Percentiles rank a stretch among this genome's conserved stretches.
Conservation (phyloP, 2,888 invertebrate species). For the Rhyacophila evoluta region DNA sequence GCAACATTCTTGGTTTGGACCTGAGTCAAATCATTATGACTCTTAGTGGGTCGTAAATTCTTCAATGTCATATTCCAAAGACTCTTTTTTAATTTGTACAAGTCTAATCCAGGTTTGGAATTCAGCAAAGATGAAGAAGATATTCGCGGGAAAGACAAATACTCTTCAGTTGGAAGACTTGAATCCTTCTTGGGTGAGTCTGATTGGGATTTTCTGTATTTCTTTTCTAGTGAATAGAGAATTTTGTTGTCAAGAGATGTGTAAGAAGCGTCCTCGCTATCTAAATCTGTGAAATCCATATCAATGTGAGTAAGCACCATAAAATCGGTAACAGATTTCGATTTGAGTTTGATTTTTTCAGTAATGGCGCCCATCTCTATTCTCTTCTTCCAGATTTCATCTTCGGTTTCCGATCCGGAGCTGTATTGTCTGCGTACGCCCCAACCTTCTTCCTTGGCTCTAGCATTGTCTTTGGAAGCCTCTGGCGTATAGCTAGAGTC, state of each 20-base stretch:
- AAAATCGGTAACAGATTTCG: conserved; percentile 75
- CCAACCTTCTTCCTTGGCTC: conserved; percentile 46
- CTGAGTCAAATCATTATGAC: conserved; percentile 42
- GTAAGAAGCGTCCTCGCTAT: conserved; percentile 62
- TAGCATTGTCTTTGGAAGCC: conserved; percentile 8
- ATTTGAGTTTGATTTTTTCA: conserved; percentile 75
- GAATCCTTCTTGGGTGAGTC: conserved; percentile 48
- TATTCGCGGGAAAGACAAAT: conserved; percentile 65
- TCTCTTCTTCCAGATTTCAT: conserved; percentile 72
- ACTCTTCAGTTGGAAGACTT: conserved; percentile 65
- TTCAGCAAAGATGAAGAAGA: conserved; percentile 33
- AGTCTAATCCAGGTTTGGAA: conserved; percentile 46
- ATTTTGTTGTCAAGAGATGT: conserved; percentile 50
- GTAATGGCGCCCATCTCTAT: conserved; percentile 72
- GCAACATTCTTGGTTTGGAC: conserved; percentile 25
- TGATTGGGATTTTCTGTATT: conserved; percentile 31
- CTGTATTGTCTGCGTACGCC: conserved; percentile 58
- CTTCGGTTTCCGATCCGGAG: conserved; percentile 74
- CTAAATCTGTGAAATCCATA: conserved; percentile 68
- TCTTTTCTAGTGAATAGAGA: conserved; percentile 37
- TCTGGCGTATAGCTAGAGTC: conserved; percentile 52
- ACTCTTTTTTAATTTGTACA: conserved; percentile 47
- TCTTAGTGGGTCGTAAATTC: conserved; percentile 47
- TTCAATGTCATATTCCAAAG: conserved; percentile 39
- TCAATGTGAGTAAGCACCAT: conserved; percentile 78